Conservation (phyloP, 2,888 invertebrate species). For the Leptura quadrifasciata region DNA sequence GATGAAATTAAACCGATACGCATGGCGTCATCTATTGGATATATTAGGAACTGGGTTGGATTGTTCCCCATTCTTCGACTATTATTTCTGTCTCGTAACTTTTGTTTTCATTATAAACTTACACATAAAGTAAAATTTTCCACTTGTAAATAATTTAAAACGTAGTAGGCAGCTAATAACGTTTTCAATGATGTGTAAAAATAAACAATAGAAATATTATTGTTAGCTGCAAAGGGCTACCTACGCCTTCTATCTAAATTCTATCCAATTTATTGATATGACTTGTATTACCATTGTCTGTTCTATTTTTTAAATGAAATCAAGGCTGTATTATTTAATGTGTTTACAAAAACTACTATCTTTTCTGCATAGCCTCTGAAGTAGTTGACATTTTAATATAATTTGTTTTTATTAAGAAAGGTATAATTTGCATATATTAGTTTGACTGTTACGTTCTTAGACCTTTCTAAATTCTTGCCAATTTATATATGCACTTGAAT, state of each 20-base stretch:
- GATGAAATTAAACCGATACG: too few relatives aligned
- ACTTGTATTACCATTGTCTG: slow-evolving; percentile 2
- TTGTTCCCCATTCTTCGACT: too few relatives aligned
- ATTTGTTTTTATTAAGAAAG: slow-evolving; percentile 20
- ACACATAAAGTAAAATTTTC: neutral
- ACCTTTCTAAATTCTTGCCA: slow-evolving; percentile 35
- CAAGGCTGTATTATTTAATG: slow-evolving; percentile 17
- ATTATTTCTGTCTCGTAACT: too few relatives aligned
- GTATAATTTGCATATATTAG: slow-evolving; percentile 36
- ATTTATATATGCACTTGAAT: slow-evolving; percentile 23
- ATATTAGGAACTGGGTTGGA: too few relatives aligned
- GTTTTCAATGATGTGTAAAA: slow-evolving; percentile 16
- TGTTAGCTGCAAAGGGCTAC: neutral
- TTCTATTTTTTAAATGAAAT: slow-evolving; percentile 18
- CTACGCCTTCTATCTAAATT: slow-evolving; percentile 2
- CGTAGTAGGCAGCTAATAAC: neutral
- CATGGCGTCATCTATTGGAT: too few relatives aligned
- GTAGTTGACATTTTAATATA: slow-evolving; percentile 20
- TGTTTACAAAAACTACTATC: neutral
- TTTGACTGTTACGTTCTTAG: slow-evolving; percentile 10
- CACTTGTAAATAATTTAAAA: neutral
- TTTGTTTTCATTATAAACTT: neutral
- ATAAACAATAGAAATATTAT: slow-evolving; percentile 17
- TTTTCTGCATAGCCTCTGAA: slow-evolving; percentile 20
- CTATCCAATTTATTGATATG: slow-evolving; percentile 4